Evolutionary conservation across 2,888 invertebrate species (phyloP).

Genomic region (Prosapia bicincta): DNA sequence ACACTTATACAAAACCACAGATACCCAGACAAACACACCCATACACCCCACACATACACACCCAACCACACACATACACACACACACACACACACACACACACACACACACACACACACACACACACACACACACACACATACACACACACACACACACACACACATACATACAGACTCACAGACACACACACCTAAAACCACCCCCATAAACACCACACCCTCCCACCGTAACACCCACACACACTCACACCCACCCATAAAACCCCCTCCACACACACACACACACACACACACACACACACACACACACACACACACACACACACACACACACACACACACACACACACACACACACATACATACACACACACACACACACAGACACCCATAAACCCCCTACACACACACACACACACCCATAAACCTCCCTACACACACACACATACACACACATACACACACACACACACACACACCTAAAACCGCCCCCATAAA

Average conservation of each 20-base stretch:
- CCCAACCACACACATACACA: too few relatives aligned
- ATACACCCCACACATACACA: too few relatives aligned
- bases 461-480: too few relatives aligned
- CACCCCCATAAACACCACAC: neutral
- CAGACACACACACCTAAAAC: neutral
- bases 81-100: neutral
- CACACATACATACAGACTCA: too few relatives aligned
- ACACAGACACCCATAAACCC: neutral
- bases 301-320: neutral
- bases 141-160: neutral
- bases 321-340: neutral
- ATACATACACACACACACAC: neutral
- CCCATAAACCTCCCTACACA: too few relatives aligned
- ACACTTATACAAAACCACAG: neutral
- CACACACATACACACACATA: too few relatives aligned
- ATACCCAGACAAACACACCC: neutral
- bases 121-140: neutral
- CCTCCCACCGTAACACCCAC: too few relatives aligned
- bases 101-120: neutral
- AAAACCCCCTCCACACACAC: too few relatives aligned
- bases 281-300: neutral
- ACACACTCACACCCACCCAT: too few relatives aligned
- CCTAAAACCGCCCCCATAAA: too few relatives aligned
- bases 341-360: neutral
- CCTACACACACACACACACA: too few relatives aligned